These are phyloP conservation scores for Drosophila anceps DNA, from an alignment of 2,888 invertebrate species.

Conservation along the genomic window DNA sequence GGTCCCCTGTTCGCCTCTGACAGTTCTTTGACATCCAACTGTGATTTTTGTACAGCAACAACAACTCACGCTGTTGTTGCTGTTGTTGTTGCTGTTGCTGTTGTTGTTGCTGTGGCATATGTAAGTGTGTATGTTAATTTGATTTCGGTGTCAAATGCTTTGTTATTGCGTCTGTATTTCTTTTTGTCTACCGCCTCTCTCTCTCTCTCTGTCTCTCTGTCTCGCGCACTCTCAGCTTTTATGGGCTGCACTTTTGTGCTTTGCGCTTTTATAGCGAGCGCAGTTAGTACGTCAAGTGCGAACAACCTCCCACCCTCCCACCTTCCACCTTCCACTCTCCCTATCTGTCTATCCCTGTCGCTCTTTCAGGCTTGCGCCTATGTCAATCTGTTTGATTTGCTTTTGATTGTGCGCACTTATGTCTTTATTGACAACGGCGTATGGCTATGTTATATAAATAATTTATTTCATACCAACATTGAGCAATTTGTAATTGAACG, in stretches of 20 bases:
- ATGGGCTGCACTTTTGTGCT: constrained; percentile 68
- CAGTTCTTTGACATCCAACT: constrained; percentile 69
- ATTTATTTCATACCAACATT: constrained; percentile 66
- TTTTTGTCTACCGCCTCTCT: neutral
- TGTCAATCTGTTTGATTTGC: constrained; percentile 70
- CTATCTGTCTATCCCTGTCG: neutral
- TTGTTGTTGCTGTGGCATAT: constrained; percentile 36
- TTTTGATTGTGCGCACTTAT: constrained; percentile 75
- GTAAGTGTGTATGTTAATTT: constrained; percentile 77
- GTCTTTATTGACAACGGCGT: constrained; percentile 74
- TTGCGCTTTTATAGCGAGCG: constrained; percentile 64
- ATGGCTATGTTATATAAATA: constrained; percentile 62
- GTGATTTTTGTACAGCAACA: constrained; percentile 62
- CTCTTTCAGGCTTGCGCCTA: constrained; percentile 7
- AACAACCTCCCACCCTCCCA: neutral
- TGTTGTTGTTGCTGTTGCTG: constrained; percentile 17
- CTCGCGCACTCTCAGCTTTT: constrained; percentile 35
- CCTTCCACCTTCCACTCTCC: too few relatives aligned
- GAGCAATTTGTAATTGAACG: constrained; percentile 72
- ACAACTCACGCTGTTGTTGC: constrained; percentile 13
- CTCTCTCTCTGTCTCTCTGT: neutral
- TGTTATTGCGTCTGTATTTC: constrained; percentile 34
- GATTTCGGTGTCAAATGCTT: constrained; percentile 78
- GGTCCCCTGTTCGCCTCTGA: constrained; percentile 41
- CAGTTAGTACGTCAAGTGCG: constrained; percentile 42